Evolutionary conservation across 2,797 vertebrate species (phyloP).

Genomic region (Neoniphon sammara): DNA sequence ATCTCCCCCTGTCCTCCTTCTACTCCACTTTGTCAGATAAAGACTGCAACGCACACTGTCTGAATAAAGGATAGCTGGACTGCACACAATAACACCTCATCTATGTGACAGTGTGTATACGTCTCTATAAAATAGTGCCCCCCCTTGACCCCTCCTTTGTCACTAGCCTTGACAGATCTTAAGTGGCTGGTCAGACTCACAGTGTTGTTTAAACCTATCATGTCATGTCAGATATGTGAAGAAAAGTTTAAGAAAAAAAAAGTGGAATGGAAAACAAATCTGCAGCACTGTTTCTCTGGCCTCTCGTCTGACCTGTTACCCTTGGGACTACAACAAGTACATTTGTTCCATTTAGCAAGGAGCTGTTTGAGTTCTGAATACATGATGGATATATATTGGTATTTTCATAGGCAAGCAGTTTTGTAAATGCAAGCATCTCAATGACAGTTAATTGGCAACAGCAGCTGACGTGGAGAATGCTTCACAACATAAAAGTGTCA

Average conservation of each 20-base stretch:
- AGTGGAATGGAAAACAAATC: not conserved
- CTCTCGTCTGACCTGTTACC: not conserved
- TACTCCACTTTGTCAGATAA: conserved; percentile 68
- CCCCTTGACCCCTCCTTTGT: conserved; percentile 19
- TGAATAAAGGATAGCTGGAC: conserved; percentile 34
- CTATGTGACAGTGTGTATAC: conserved; percentile 38
- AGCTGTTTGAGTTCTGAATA: not conserved
- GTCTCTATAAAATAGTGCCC: conserved; percentile 41
- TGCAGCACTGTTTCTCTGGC: not conserved
- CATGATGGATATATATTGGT: not conserved
- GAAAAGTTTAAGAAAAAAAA: no score
- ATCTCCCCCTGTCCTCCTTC: conserved; percentile 59
- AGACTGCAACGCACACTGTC: conserved; percentile 33
- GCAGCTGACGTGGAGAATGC: not conserved
- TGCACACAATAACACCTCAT: conserved; percentile 41
- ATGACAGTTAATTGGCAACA: not conserved
- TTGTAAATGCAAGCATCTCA: not conserved
- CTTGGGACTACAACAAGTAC: not conserved
- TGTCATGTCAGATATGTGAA: not conserved
- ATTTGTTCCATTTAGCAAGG: not conserved
- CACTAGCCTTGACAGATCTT: conserved; percentile 15
- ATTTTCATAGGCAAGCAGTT: not conserved
- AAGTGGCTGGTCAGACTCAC: not conserved
- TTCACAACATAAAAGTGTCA: no score
- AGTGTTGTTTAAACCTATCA: not conserved